Base-by-base conservation (phyloP, 2,888 invertebrate species). In the Tineola bisselliella region DNA sequence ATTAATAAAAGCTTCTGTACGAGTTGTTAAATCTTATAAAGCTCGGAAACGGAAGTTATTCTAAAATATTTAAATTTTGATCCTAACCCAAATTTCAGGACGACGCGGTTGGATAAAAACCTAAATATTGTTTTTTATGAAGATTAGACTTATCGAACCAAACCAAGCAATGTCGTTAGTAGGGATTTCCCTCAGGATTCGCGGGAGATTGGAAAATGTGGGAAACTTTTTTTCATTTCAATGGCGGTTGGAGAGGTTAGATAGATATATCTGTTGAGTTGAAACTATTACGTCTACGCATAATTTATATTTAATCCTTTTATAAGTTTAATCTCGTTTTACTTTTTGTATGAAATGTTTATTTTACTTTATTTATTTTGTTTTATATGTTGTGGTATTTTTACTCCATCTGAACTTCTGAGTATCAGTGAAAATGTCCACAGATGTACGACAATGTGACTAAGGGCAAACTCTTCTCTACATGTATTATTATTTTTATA, bases 81-180 rank as follows among this genome's bases (percentile, higher is more conserved):
- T 48, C 48, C 48, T 15, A 48, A 48, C 48, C 48, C 48, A 43
- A 43, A 43, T 43, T 43, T 43, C 43, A 4, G 2, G 4, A 10
- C 48, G 48, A 48, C 48, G 48, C 48, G 48, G 25, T 10, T 17
- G 48, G 48, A 48, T 48, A 48, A 48, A 48, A 48, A 54, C 25
- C 54, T 25, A 54, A 54, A 54, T 54, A 54, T 54, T 54, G 54
- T 54, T 54, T 54, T 54, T 54, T 54, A 54, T 54, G 54, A 54
- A 54, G 54, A 54, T 54, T 54, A 54, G 54, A 25, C 54, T 54
- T 54, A 54, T 54, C 54, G 54, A 54, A 25, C 17, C 54, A 54
- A 54, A 54, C 54, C 54, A 54, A 18, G 25, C 54, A 54, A 54
- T 54, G 54, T 54, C 54, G 54, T 54, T 54, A 54, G 54, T 54